These are phyloP conservation scores for Drosophila albomicans DNA, from an alignment of 1,140 invertebrate genomes.

Conservation along the genomic window DNA sequence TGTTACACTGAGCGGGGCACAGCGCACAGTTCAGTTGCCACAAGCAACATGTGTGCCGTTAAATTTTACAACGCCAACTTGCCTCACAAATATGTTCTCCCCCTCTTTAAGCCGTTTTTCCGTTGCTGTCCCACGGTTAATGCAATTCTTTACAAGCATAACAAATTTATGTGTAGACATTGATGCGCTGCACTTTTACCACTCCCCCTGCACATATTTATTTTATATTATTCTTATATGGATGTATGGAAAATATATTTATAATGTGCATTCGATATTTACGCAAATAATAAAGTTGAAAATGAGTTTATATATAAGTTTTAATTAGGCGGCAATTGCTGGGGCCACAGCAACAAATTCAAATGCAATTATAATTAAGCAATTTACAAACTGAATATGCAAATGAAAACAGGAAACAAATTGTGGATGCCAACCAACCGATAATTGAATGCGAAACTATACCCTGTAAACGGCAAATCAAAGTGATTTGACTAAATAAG, in stretches of 20 bases:
- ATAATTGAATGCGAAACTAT: not conserved
- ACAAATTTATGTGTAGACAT: conserved; percentile 71
- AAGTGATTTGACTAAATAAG: not conserved
- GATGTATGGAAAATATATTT: conserved; percentile 9
- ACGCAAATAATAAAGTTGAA: conserved; percentile 26
- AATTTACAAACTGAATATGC: conserved; percentile 27
- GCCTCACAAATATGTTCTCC: not conserved
- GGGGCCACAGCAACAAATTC: conserved; percentile 13
- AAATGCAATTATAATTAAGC: conserved; percentile 44
- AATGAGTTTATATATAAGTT: conserved; percentile 32
- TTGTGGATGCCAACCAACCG: not conserved
- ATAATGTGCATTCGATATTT: conserved; percentile 28
- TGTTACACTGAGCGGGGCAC: not conserved
- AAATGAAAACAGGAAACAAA: conserved; percentile 2
- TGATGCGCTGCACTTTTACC: conserved; percentile 68
- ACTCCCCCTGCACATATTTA: conserved; percentile 20
- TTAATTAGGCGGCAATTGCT: conserved; percentile 35
- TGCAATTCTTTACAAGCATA: conserved; percentile 58
- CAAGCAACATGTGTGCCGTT: conserved; percentile 60
- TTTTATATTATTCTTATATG: conserved; percentile 3
- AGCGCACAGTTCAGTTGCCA: conserved; percentile 8
- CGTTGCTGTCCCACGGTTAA: conserved; percentile 10
- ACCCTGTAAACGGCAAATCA: conserved; percentile 3
- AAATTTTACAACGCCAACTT: conserved; percentile 52
- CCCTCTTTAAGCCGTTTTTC: not conserved